These are phyloP conservation scores for Meiosimyza platycephala DNA, from an alignment of 2,888 invertebrate genomes.

Conservation along the genomic window DNA sequence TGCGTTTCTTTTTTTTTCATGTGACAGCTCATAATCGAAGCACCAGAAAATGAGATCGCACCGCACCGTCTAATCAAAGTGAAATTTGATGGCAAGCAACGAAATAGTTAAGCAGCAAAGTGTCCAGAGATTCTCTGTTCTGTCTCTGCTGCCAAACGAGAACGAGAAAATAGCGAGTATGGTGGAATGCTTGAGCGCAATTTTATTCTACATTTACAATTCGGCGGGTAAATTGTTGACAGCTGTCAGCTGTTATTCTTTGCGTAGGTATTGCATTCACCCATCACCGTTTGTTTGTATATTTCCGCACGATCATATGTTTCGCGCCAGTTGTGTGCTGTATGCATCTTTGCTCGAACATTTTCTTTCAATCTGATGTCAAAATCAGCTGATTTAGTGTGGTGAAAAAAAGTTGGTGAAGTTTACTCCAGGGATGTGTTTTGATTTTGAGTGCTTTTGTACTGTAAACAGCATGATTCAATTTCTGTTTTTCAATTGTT, in stretches of 20 bases:
- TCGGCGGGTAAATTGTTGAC: conserved; percentile 46
- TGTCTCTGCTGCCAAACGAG: conserved; percentile 1
- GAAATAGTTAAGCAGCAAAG: background rate
- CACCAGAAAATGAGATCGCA: conserved; percentile 37
- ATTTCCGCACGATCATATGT: background rate
- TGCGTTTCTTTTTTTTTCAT: conserved; percentile 31
- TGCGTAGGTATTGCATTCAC: conserved; percentile 4
- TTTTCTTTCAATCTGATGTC: too few relatives aligned
- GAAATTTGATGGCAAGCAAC: conserved; percentile 17
- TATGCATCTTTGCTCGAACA: background rate
- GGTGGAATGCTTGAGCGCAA: conserved; percentile 6
- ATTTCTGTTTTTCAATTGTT: too few relatives aligned
- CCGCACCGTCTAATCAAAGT: conserved; percentile 11
- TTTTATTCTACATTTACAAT: conserved; percentile 39
- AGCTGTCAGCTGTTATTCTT: conserved; percentile 35
- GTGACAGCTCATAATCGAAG: conserved; percentile 32
- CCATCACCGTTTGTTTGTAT: background rate
- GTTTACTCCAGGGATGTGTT: background rate
- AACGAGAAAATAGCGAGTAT: background rate
- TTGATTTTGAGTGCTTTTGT: too few relatives aligned
- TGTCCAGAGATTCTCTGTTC: conserved; percentile 20
- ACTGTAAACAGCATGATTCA: too few relatives aligned
- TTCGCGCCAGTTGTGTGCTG: background rate
- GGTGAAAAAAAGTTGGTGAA: background rate
- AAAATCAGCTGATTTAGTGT: conserved; percentile 11